Percentiles rank a stretch among this genome's conserved stretches.
Conservation (phyloP, 2,888 invertebrate species). For the Dicyrtomina minuta region DNA sequence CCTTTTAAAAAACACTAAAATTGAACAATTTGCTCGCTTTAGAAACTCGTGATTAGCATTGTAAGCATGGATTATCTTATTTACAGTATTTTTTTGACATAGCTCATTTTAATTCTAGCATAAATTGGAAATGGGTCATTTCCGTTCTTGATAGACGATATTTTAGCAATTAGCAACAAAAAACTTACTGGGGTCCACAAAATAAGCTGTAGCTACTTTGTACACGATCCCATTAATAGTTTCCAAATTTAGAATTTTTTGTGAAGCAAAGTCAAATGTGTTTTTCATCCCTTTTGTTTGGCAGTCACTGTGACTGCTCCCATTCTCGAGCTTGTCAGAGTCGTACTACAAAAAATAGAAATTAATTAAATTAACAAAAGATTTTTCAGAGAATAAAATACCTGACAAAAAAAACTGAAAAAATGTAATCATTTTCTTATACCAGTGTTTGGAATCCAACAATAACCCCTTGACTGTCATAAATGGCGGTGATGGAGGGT, state of each 20-base stretch:
- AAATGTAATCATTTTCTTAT: not conserved
- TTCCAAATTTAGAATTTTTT: not conserved
- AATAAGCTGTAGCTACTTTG: conserved; percentile 17
- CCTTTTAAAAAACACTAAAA: no score
- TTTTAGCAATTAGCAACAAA: not conserved
- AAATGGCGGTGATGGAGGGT: conserved; percentile 14
- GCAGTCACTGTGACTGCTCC: not conserved
- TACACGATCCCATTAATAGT: not conserved
- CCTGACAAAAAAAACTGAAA: not conserved
- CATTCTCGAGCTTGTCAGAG: not conserved
- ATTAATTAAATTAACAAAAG: not conserved
- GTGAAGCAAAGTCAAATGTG: not conserved
- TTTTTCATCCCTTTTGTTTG: not conserved
- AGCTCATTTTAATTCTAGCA: no score
- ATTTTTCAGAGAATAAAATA: not conserved
- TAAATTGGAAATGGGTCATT: no score
- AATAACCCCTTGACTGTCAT: conserved; percentile 3
- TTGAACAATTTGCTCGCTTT: no score
- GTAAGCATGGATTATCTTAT: no score
- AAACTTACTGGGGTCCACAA: not conserved
- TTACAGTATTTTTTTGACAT: no score
- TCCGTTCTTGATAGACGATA: no score
- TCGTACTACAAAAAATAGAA: not conserved
- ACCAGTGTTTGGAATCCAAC: conserved; percentile 26
- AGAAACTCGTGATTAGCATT: no score